Evolutionary conservation across 2,888 invertebrate genomes (phyloP).

Genomic region (Graphium colonna): DNA sequence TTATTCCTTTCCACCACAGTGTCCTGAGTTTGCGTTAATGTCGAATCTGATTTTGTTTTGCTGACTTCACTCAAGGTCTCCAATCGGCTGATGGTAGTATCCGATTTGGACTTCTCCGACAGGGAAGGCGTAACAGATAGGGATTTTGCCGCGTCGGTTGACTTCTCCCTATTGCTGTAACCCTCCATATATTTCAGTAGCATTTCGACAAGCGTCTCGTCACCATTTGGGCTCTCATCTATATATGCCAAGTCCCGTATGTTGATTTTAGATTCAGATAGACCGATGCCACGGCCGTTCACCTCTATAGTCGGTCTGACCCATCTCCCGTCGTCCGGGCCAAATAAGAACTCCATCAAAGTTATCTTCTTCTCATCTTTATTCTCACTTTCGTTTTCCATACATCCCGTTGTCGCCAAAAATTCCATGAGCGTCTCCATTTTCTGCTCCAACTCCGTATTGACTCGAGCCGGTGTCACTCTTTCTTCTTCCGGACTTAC

Average conservation of each 20-base stretch:
- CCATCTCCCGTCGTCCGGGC: slow-evolving; percentile 52
- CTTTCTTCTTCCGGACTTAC: slow-evolving; percentile 54
- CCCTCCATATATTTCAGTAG: slow-evolving; percentile 71
- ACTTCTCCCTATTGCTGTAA: slow-evolving; percentile 53
- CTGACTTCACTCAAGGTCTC: slow-evolving; percentile 70
- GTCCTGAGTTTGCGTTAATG: slow-evolving; percentile 68
- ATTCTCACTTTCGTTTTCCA: slow-evolving; percentile 48
- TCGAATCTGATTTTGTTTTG: slow-evolving; percentile 72
- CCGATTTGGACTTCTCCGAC: slow-evolving; percentile 71
- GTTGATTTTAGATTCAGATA: slow-evolving; percentile 63
- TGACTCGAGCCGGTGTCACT: slow-evolving; percentile 52
- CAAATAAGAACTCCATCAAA: slow-evolving; percentile 72
- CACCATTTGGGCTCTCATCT: slow-evolving; percentile 69
- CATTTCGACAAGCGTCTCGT: slow-evolving; percentile 68
- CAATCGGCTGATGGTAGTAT: slow-evolving; percentile 66
- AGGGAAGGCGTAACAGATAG: slow-evolving; percentile 59
- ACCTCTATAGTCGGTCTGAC: slow-evolving; percentile 56
- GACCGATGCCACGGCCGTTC: slow-evolving; percentile 48
- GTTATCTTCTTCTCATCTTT: slow-evolving; percentile 68
- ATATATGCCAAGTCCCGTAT: slow-evolving; percentile 62
- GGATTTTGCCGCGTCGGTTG: slow-evolving; percentile 40
- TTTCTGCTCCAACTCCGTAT: slow-evolving; percentile 67
- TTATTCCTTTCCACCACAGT: slow-evolving; percentile 65
- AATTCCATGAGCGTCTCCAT: slow-evolving; percentile 76
- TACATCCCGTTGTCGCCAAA: slow-evolving; percentile 65